phyloP scores from a whole-genome alignment of 2,113 vertebrate species.

The Eulemur rufifrons region DNA sequence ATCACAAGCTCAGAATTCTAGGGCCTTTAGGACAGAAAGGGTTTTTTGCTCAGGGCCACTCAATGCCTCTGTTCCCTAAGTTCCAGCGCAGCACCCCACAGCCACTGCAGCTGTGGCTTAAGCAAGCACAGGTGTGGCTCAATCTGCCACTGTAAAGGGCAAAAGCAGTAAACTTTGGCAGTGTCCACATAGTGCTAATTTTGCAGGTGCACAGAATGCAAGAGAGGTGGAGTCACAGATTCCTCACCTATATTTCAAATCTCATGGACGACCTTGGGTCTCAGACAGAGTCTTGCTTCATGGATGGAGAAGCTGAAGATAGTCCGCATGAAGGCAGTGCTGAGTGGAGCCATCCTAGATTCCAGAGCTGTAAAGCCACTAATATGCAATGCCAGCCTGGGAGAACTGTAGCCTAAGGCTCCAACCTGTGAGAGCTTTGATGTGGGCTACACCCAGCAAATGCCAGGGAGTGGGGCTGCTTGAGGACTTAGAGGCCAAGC shows the following conservation, averaged over 20 bases:
- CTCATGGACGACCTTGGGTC: background rate
- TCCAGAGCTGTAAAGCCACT: background rate
- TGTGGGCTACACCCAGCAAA: background rate
- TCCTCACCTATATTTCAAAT: background rate
- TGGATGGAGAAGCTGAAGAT: background rate
- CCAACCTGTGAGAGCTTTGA: background rate
- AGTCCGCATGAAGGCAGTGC: background rate
- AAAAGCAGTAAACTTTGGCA: background rate
- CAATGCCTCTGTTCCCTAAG: background rate
- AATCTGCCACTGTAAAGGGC: background rate
- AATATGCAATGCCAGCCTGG: background rate
- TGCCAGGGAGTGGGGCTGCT: background rate
- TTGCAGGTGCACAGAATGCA: background rate
- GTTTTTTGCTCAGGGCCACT: too few species aligned
- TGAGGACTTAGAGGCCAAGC: background rate
- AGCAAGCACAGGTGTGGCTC: background rate
- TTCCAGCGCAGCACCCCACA: background rate
- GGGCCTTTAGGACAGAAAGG: background rate
- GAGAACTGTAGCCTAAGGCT: background rate
- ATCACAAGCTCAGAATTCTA: background rate
- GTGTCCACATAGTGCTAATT: background rate
- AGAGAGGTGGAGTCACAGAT: background rate
- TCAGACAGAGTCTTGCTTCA: background rate
- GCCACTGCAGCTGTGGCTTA: background rate
- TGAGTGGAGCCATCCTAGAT: background rate